Evolutionary conservation across 2,888 invertebrate genomes (phyloP), one percentile per base, ranked within the genome.

Genomic region (Dryocosmus kuriphilus): DNA sequence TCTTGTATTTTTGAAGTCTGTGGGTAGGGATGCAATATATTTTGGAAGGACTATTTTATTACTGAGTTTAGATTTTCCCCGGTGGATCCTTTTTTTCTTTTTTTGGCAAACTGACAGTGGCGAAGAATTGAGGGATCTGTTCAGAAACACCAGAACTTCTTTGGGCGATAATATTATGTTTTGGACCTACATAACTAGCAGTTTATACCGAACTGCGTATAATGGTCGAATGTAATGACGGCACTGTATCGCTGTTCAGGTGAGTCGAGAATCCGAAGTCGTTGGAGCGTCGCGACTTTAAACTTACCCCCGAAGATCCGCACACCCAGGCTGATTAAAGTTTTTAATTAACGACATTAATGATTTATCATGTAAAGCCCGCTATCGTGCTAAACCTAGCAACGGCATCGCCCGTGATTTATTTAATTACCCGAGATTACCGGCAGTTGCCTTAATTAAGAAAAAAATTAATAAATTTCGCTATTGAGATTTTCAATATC

Each of bases 311-410:
- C 51, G 8, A n/a, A 51, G 9, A 19, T 6, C 51, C n/a, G n/a
- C n/a, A 51, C 79, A 76, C 63, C 60, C 51, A 67, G 62, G 76
- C 80, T 83, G 83, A 87, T 88, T 86, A 86, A 87, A 86, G 80
- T 86, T 87, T 86, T 87, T 86, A 87, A 88, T 87, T 86, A 87
- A 86, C 80, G 78, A 60, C 77, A 80, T 84, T 84, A 84, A 87
- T 82, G 85, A 85, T 86, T 85, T 82, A 85, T 84, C 79, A 82
- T 77, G 80, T 83, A 80, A 81, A 75, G 78, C 77, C 22, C 11
- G 51, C 51, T 22, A n/a, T 2, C 9, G n/a, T n/a, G 9, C 51
- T 51, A 22, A 51, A 8, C 22, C n/a, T n/a, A 51, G 22, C 2
- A 51, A 51, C 9, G 3, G 51, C 51, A n/a, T 22, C 51, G 51